Evolutionary conservation across 2,113 vertebrate species (phyloP), one percentile per base, ranked within the genome.

Genomic region (Ciconia maguari): DNA sequence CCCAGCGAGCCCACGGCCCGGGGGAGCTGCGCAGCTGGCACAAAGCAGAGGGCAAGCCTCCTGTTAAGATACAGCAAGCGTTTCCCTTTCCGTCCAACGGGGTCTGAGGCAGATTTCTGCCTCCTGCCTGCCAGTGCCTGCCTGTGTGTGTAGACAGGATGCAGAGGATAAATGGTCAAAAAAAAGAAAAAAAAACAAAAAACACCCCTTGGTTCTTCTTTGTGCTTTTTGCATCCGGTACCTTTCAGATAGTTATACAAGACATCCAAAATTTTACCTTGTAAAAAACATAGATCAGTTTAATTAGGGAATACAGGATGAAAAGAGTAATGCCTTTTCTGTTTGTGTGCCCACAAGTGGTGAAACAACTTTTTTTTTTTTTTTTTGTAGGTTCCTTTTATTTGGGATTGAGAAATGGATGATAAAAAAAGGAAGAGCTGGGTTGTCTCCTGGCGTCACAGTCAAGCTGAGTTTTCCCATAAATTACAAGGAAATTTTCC

Each of bases 41-140:
- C 51, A 10, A 22, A 55, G 30, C 17, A 1, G 58, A 18, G 41
- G 25, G 16, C n/a, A 3, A 72, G 4, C 13, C 27, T 19, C 19
- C 77, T 20, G 7, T 12, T 24, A 6, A 24, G 29, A 9, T 21
- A n/a, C 16, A 16, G 27, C 22, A 19, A 52, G 58, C 2, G 10
- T 6, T 51, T 51, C 77, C 20, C 30, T 25, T 30, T 24, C n/a
- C 2, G 1, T 16, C 61, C 1, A 27, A 36, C 3, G 4, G 9
- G 42, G 7, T n/a, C 22, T 10, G 19, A 51, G 26, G 69, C 13
- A 7, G 51, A 13, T 34, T 36, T 34, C 76, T 64, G 66, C 57
- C 55, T 48, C 44, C n/a, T 30, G 44, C 36, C 60, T 11, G 52
- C 30, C 51, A 10, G 16, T 4, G 6, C 7, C 66, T 19, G 18